phyloP scores from a whole-genome alignment of 2,797 vertebrate species.

The Rhynchotus rufescens region DNA sequence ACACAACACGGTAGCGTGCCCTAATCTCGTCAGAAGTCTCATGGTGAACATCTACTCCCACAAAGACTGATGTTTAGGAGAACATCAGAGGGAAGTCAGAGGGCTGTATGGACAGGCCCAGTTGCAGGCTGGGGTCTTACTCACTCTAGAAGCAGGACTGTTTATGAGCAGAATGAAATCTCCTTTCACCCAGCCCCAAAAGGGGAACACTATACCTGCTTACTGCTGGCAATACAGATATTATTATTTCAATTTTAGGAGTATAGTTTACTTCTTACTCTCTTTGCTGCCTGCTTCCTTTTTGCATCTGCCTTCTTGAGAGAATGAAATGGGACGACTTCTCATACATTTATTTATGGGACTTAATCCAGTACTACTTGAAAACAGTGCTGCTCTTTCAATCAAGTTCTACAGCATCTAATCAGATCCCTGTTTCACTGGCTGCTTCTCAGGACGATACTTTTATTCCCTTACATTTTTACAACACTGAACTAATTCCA shows the following conservation, averaged over 20 bases:
- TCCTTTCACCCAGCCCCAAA: neutral
- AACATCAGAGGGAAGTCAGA: neutral
- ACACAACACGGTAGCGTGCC: neutral
- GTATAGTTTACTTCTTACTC: neutral
- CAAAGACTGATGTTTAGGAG: neutral
- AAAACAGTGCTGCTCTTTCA: neutral
- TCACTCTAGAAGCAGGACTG: neutral
- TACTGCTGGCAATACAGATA: neutral
- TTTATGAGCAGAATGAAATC: neutral
- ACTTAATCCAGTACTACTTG: neutral
- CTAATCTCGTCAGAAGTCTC: neutral
- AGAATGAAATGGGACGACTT: neutral
- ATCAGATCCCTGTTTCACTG: neutral
- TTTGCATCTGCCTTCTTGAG: neutral
- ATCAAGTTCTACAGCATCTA: neutral
- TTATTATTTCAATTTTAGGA: neutral
- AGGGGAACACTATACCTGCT: neutral
- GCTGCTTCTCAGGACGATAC: neutral
- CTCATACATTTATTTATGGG: neutral
- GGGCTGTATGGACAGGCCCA: no score
- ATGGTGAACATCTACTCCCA: neutral
- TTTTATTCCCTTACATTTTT: neutral
- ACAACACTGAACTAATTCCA: neutral
- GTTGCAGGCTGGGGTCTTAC: neutral
- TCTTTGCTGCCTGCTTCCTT: neutral